A percentile compares a stretch with the other conserved stretches of the same genome.
Evolutionary conservation across 2,797 vertebrate species (phyloP).

Genomic region (Sebastes alutus): DNA sequence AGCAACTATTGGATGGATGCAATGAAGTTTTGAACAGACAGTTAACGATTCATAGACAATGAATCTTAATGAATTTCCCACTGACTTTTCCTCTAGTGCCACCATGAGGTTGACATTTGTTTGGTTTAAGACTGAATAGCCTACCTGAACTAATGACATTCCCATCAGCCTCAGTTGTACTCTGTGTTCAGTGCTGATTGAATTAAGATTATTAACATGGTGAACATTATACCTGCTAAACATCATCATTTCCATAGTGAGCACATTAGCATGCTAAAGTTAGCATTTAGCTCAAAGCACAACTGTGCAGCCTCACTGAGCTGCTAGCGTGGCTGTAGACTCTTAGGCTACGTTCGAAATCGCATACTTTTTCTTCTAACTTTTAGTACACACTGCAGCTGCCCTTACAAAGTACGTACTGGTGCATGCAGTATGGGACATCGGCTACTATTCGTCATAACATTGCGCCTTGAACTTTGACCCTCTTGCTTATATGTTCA

Average conservation of each 20-base stretch:
- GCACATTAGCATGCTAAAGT: neutral
- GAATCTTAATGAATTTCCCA: neutral
- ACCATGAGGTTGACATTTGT: neutral
- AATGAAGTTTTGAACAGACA: neutral
- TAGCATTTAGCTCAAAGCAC: neutral
- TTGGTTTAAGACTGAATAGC: neutral
- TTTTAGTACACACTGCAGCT: too few species aligned
- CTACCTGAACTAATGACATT: neutral
- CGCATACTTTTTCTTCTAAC: too few species aligned
- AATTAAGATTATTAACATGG: neutral
- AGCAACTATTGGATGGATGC: neutral
- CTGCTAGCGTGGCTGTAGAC: neutral
- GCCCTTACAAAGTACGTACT: too few species aligned
- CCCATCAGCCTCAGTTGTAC: neutral
- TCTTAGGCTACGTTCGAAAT: neutral
- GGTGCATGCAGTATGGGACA: too few species aligned
- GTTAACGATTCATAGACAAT: neutral
- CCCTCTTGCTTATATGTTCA: too few species aligned
- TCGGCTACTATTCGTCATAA: neutral
- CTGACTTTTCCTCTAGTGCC: neutral
- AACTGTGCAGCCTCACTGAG: neutral
- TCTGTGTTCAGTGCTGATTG: neutral
- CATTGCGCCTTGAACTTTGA: neutral
- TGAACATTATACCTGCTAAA: neutral
- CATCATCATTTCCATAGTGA: neutral